Evolutionary conservation across 2,113 vertebrate genomes (phyloP).

Genomic region (Cynopterus brachyotis): DNA sequence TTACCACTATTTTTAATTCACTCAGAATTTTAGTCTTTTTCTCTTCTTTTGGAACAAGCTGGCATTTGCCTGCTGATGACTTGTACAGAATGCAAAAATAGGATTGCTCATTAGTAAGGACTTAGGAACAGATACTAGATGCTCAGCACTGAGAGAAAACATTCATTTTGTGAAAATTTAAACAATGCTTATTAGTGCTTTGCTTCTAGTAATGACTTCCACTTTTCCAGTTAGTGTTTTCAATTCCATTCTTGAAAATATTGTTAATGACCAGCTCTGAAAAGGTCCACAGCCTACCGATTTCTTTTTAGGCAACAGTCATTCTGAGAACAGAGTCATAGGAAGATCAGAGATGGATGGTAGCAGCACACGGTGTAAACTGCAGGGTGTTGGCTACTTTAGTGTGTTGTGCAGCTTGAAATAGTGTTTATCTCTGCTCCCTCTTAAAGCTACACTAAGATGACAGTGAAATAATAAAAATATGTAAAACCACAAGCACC

Average conservation of each 20-base stretch:
- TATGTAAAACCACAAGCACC: not conserved
- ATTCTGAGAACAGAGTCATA: not conserved
- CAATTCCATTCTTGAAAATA: not conserved
- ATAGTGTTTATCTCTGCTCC: not conserved
- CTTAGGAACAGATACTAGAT: not conserved
- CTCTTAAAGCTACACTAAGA: not conserved
- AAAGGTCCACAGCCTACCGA: not conserved
- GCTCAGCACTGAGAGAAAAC: not conserved
- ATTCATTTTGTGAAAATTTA: not conserved
- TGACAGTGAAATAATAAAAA: not conserved
- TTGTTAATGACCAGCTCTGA: not conserved
- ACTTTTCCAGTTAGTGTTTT: not conserved
- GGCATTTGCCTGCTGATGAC: not conserved
- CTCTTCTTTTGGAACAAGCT: not conserved
- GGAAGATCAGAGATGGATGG: not conserved
- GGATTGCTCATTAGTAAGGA: not conserved
- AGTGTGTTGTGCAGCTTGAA: not conserved
- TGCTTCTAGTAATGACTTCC: not conserved
- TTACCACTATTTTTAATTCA: not conserved
- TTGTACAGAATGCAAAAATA: not conserved
- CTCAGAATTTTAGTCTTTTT: not conserved
- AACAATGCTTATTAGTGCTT: not conserved
- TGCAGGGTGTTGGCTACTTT: not conserved
- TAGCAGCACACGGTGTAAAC: rapidly evolving
- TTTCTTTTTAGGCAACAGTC: not conserved